Conservation (phyloP, 2,797 vertebrate genomes). For the Limosa lapponica region DNA sequence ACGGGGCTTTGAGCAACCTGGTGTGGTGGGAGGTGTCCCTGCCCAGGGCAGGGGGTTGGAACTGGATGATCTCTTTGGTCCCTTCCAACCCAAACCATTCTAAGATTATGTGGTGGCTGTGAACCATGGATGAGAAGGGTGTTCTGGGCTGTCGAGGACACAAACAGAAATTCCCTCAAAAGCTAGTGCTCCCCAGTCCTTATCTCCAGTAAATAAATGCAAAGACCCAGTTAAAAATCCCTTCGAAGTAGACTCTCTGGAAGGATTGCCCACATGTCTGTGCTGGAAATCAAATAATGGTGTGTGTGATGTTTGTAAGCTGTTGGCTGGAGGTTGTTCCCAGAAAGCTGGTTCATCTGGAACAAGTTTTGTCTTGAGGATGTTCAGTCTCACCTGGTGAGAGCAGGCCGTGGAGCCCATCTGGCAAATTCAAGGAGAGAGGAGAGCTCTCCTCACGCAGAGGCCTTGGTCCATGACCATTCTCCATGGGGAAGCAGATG, state of each 20-base stretch:
- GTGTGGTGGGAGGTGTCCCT: neutral
- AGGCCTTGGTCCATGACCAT: fast-evolving
- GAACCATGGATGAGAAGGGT: neutral
- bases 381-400: neutral
- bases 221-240: neutral
- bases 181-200: fast-evolving
- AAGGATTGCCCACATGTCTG: neutral
- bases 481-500: neutral
- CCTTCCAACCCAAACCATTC: too few species aligned
- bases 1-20: neutral
- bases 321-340: neutral
- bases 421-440: neutral
- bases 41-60: too few species aligned
- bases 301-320: neutral
- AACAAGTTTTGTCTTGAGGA: neutral
- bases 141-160: neutral
- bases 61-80: too few species aligned
- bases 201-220: neutral
- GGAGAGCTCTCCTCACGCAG: neutral
- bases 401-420: neutral
- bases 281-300: neutral
- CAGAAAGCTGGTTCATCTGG: neutral
- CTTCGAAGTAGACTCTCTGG: neutral
- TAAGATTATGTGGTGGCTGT: neutral
- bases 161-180: neutral